These are phyloP conservation scores for Cheirogaleus medius DNA, from an alignment of 2,113 vertebrate species.

Conservation along the genomic window DNA sequence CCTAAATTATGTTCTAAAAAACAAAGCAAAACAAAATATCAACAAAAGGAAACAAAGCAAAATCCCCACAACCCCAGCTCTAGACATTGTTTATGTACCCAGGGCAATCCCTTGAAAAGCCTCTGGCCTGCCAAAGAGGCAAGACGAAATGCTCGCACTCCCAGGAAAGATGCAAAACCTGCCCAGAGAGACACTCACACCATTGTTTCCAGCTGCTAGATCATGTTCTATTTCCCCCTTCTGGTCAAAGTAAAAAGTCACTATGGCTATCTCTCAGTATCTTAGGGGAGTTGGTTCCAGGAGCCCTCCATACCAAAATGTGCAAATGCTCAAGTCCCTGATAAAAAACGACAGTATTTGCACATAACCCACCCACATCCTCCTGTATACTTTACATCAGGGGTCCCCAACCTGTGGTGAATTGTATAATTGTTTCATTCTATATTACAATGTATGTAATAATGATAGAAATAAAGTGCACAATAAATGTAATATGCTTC, in stretches of 20 bases:
- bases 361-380: neutral
- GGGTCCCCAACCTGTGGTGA: too few species aligned
- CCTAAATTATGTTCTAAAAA: neutral
- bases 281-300: neutral
- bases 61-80: rapidly evolving
- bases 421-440: too few species aligned
- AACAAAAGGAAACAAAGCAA: neutral
- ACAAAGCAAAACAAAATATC: neutral
- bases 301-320: neutral
- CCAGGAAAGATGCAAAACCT: too few species aligned
- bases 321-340: neutral
- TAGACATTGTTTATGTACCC: rapidly evolving
- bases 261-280: neutral
- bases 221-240: neutral
- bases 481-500: too few species aligned
- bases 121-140: neutral
- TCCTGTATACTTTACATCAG: neutral
- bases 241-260: neutral
- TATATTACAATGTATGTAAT: too few species aligned
- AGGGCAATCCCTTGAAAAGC: neutral
- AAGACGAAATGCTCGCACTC: neutral
- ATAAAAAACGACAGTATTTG: neutral
- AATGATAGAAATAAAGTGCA: too few species aligned
- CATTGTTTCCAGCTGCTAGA: neutral
- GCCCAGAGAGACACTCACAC: neutral